Conservation (phyloP, 2,888 invertebrate genomes). For the Lasiommata megera region DNA sequence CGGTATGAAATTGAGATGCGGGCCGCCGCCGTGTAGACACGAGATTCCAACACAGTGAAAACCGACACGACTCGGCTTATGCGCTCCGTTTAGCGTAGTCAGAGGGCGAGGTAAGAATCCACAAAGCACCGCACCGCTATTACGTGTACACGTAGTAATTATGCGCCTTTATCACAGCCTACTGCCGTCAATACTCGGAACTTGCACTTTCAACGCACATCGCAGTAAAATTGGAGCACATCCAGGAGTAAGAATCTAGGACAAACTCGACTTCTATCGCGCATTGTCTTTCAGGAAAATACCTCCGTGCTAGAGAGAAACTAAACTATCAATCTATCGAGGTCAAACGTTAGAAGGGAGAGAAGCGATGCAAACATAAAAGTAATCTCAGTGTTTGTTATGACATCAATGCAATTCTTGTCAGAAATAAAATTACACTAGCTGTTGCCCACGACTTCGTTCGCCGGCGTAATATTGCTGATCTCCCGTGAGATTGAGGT, state of each 20-base stretch:
- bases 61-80: background rate
- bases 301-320: too few relatives aligned
- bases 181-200: constrained; percentile 5
- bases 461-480: too few relatives aligned
- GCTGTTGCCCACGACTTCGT: too few relatives aligned
- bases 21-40: background rate
- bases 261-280: background rate
- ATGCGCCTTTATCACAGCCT: background rate
- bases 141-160: background rate
- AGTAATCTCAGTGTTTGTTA: too few relatives aligned
- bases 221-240: constrained; percentile 6
- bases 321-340: too few relatives aligned
- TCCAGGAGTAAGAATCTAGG: background rate
- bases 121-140: background rate
- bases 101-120: background rate
- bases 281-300: background rate
- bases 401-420: too few relatives aligned
- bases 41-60: background rate
- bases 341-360: too few relatives aligned
- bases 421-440: too few relatives aligned
- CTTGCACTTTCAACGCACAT: background rate
- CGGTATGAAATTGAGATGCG: background rate
- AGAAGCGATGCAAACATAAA: too few relatives aligned
- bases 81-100: background rate
- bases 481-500: too few relatives aligned